Percentiles rank a stretch among this genome's conserved stretches.
These are phyloP conservation scores for Drosophila ezoana DNA, from an alignment of 2,888 invertebrate genomes.

Conservation along the genomic window DNA sequence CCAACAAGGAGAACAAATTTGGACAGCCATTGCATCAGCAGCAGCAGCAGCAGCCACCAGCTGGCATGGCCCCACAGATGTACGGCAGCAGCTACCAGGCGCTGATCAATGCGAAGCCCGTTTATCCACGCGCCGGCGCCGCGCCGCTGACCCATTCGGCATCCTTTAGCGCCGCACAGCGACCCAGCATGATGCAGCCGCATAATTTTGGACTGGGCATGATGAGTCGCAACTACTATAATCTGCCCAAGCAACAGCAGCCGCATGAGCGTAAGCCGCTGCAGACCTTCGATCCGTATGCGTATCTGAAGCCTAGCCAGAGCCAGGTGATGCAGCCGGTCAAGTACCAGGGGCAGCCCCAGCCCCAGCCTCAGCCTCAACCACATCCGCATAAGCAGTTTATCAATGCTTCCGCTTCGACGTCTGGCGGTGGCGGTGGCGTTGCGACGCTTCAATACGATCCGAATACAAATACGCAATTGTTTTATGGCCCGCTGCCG, in stretches of 20 bases:
- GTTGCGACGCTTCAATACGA: constrained; percentile 66
- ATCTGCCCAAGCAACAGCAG: constrained; percentile 61
- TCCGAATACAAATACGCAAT: constrained; percentile 77
- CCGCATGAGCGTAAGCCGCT: constrained; percentile 79
- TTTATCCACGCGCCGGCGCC: constrained; percentile 51
- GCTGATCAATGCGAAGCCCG: constrained; percentile 45
- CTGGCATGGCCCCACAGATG: constrained; percentile 62
- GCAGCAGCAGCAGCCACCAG: constrained; percentile 34
- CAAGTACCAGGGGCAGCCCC: constrained; percentile 64
- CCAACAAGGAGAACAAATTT: constrained; percentile 82
- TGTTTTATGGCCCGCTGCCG: constrained; percentile 64
- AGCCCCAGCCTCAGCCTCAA: constrained; percentile 45
- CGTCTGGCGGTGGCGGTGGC: constrained; percentile 30
- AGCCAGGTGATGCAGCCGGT: constrained; percentile 55
- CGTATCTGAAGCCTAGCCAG: constrained; percentile 80
- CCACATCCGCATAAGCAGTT: constrained; percentile 80
- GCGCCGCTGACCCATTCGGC: constrained; percentile 80
- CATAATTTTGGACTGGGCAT: constrained; percentile 64
- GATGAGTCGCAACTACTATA: constrained; percentile 77
- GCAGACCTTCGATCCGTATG: constrained; percentile 83
- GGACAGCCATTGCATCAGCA: constrained; percentile 39
- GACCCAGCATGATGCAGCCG: constrained; percentile 65
- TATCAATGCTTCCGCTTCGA: constrained; percentile 58
- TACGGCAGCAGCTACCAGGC: constrained; percentile 64
- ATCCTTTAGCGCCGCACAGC: constrained; percentile 81